Evolutionary conservation across 2,113 vertebrate species (phyloP).

Genomic region (Rhagologus leucostigma): DNA sequence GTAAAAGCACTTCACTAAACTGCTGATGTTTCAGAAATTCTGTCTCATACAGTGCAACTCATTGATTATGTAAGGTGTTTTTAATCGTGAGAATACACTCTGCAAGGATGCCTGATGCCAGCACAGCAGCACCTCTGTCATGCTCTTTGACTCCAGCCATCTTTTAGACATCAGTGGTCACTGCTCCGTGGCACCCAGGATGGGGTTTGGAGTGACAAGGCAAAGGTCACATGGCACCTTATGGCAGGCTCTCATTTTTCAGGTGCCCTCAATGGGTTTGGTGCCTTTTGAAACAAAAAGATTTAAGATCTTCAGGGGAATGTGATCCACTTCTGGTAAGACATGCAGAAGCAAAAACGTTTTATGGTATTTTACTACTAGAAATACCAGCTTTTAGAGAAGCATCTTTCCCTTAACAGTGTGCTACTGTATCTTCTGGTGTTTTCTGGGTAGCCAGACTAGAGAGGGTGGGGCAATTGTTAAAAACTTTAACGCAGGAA

Average conservation of each 20-base stretch:
- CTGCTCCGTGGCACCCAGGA: not conserved
- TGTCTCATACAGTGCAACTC: not conserved
- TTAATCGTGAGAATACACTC: not conserved
- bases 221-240: not conserved
- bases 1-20: not conserved
- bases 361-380: not conserved
- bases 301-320: not conserved
- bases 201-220: not conserved
- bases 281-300: not conserved
- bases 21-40: constrained; percentile 11
- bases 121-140: not conserved
- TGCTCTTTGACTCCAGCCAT: not conserved
- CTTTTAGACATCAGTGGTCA: not conserved
- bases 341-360: not conserved
- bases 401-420: not conserved
- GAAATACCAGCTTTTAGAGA: not conserved
- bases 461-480: not conserved
- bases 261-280: not conserved
- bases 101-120: not conserved
- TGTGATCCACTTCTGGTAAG: not conserved
- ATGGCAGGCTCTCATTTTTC: not conserved
- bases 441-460: not conserved
- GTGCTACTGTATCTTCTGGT: not conserved
- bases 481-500: not conserved
- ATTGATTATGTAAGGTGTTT: not conserved